Evolutionary conservation across 2,888 invertebrate species (phyloP).

Genomic region (Willowsia nigromaculata): DNA sequence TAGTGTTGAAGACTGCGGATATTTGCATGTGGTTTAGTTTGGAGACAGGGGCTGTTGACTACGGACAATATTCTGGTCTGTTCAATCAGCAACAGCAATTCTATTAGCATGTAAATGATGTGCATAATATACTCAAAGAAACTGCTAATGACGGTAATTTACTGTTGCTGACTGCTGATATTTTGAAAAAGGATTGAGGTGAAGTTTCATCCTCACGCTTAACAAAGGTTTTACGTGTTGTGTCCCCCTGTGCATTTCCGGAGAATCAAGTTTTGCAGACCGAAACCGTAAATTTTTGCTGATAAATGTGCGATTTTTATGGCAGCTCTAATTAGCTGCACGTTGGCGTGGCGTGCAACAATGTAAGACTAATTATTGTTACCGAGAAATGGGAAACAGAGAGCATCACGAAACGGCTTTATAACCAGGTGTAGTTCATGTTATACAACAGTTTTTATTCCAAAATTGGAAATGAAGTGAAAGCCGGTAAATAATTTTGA

Average conservation of each 20-base stretch:
- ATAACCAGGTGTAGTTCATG: too few relatives aligned
- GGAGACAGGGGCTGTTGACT: conserved; percentile 32
- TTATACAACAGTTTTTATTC: too few relatives aligned
- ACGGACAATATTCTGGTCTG: conserved; percentile 38
- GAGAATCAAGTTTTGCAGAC: conserved; percentile 25
- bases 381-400: too few relatives aligned
- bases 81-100: conserved; percentile 13
- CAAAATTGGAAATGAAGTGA: too few relatives aligned
- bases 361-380: not conserved
- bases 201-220: not conserved
- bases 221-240: conserved; percentile 6
- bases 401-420: too few relatives aligned
- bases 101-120: not conserved
- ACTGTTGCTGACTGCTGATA: not conserved
- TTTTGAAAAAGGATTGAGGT: not conserved
- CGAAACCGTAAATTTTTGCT: not conserved
- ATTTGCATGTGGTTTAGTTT: conserved; percentile 39
- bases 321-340: not conserved
- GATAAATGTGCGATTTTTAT: conserved; percentile 3
- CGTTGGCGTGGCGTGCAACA: not conserved
- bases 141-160: not conserved
- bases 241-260: conserved; percentile 35
- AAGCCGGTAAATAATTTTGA: too few relatives aligned
- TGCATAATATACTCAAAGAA: not conserved
- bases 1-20: not conserved